Conservation (phyloP, 2,113 vertebrate genomes). For the Prionailurus viverrinus region DNA sequence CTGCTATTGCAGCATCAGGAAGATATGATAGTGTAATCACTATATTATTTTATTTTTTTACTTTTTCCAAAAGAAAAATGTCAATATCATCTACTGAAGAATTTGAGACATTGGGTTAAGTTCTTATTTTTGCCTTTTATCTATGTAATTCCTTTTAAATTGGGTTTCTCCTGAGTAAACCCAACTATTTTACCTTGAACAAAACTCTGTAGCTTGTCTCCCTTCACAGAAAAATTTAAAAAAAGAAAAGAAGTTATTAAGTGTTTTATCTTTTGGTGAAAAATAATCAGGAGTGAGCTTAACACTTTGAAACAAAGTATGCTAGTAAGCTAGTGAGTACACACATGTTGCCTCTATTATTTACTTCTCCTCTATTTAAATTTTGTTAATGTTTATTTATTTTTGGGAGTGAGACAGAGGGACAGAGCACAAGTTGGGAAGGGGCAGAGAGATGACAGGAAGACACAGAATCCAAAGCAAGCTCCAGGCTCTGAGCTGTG, state of each 20-base stretch:
- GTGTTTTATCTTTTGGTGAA: neutral
- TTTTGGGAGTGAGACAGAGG: too few species aligned
- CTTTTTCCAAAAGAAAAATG: neutral
- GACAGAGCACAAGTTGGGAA: too few species aligned
- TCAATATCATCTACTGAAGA: neutral
- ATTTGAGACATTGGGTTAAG: neutral
- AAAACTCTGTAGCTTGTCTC: neutral
- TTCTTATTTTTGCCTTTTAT: neutral
- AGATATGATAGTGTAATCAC: neutral
- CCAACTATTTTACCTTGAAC: neutral
- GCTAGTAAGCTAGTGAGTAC: neutral
- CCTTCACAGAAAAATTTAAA: neutral
- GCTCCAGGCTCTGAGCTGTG: too few species aligned
- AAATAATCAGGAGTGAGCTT: neutral
- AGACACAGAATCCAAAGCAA: too few species aligned
- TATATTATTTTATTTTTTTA: neutral
- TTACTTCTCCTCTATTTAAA: neutral
- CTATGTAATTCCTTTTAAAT: neutral
- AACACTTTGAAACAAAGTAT: neutral
- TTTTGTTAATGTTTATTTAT: too few species aligned
- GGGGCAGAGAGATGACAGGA: too few species aligned
- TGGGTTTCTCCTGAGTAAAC: neutral
- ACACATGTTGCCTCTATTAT: neutral
- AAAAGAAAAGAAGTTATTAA: neutral
- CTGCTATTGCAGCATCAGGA: too few species aligned